phyloP scores from a whole-genome alignment of 2,797 vertebrate genomes.

The Masticophis lateralis region DNA sequence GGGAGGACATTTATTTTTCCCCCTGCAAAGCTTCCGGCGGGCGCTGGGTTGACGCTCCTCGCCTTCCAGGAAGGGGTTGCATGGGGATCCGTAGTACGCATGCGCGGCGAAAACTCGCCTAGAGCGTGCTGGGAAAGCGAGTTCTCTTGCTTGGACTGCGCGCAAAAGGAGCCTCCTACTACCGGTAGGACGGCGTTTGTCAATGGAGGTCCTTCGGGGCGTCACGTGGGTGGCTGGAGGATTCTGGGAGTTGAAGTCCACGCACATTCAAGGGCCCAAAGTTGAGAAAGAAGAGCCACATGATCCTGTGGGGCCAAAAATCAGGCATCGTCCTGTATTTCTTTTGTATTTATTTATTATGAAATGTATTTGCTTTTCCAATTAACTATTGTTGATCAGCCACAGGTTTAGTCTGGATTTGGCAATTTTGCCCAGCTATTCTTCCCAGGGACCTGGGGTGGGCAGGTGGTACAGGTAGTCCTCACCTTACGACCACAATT shows the following conservation, averaged over 20 bases:
- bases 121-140: not conserved
- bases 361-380: not conserved
- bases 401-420: not conserved
- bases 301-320: not conserved
- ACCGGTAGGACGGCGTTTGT: not conserved
- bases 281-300: not conserved
- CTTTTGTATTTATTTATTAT: not conserved
- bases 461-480: no score
- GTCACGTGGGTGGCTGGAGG: not conserved
- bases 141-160: not conserved
- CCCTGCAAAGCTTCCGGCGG: not conserved
- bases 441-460: not conserved
- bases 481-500: no score
- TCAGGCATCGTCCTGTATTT: no score
- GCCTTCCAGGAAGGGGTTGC: not conserved
- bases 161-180: not conserved
- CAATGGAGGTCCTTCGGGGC: rapidly evolving
- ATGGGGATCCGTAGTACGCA: not conserved
- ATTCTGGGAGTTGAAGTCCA: not conserved
- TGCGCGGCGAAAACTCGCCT: not conserved
- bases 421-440: not conserved
- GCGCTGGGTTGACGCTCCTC: not conserved
- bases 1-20: not conserved
- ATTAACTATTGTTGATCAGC: not conserved
- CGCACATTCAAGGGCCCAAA: not conserved